phyloP scores from a whole-genome alignment of 2,888 invertebrate species.

The Smittia aterrima region DNA sequence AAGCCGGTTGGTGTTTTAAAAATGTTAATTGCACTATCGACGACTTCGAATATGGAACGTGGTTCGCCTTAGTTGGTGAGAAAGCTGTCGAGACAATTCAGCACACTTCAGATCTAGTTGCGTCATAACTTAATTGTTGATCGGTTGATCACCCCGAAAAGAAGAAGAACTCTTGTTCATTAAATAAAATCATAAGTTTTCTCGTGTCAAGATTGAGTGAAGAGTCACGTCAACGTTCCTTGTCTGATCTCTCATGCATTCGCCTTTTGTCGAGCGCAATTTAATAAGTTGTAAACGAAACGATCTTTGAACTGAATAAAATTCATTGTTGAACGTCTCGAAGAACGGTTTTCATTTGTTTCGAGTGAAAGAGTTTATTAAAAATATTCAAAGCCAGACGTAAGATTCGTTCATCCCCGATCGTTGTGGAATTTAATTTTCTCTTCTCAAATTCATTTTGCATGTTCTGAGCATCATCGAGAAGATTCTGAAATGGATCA shows the following conservation, averaged over 20 bases:
- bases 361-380: too few species aligned
- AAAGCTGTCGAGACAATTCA: background rate
- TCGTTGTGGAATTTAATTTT: background rate
- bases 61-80: background rate
- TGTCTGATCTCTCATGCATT: background rate
- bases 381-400: too few species aligned
- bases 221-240: background rate
- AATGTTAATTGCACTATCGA: background rate
- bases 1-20: background rate
- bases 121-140: background rate
- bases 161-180: background rate
- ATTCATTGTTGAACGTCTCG: too few species aligned
- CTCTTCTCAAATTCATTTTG: background rate
- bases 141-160: background rate
- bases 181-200: background rate
- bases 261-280: background rate
- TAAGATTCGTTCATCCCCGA: too few species aligned
- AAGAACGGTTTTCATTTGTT: too few species aligned
- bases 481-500: constrained; percentile 5
- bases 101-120: background rate
- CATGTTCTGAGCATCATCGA: background rate
- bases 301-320: background rate
- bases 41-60: background rate
- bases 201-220: background rate
- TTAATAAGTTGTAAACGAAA: constrained; percentile 8